These are phyloP conservation scores for Eonycteris spelaea DNA, from an alignment of 2,113 vertebrate species.

Conservation along the genomic window DNA sequence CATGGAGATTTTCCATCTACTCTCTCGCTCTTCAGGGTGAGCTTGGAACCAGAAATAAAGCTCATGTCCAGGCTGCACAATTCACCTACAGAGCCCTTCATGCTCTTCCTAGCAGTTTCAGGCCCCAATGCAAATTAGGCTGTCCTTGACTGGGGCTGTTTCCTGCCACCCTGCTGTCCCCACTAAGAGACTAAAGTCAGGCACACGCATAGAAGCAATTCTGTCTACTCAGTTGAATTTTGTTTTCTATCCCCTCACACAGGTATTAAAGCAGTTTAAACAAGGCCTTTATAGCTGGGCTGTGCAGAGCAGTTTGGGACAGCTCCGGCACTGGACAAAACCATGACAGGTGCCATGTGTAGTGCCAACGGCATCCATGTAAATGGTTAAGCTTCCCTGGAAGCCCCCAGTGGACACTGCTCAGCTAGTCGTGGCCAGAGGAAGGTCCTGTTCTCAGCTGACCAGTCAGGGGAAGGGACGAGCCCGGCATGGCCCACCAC, in stretches of 20 bases:
- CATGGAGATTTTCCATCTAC: background rate
- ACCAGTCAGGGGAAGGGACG: accelerated
- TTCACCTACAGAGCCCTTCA: background rate
- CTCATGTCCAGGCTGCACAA: background rate
- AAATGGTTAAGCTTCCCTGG: background rate
- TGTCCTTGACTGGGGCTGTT: background rate
- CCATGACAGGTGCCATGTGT: background rate
- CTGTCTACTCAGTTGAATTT: background rate
- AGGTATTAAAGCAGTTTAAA: background rate
- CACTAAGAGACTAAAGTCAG: background rate
- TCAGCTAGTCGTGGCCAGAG: background rate
- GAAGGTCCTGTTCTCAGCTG: background rate
- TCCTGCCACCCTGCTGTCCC: background rate
- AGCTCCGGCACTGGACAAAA: background rate
- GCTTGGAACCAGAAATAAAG: background rate
- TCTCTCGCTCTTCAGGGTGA: background rate
- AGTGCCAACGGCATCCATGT: no score
- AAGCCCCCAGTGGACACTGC: background rate
- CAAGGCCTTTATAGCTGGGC: background rate
- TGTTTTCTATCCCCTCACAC: background rate
- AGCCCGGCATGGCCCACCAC: background rate
- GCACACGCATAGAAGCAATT: background rate
- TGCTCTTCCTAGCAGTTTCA: background rate
- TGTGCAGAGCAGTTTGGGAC: background rate
- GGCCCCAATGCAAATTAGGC: background rate